Conservation (phyloP, 2,113 vertebrate species). For the Gallinago undulata region DNA sequence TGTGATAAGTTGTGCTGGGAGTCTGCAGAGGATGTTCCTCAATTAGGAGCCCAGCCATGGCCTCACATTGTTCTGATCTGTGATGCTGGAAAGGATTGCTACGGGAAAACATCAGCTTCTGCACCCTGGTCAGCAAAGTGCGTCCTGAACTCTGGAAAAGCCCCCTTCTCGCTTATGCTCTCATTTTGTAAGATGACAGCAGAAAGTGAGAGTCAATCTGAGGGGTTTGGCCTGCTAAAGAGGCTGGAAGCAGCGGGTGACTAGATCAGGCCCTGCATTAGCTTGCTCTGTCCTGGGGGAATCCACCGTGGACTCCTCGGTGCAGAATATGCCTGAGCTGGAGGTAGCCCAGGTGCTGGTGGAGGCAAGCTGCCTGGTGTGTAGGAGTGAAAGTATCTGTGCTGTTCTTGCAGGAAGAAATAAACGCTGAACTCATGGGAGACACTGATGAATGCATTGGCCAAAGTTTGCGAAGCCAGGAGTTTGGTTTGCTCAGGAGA, state of each 20-base stretch:
- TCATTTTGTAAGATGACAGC: neutral
- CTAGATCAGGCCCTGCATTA: neutral
- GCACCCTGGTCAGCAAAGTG: neutral
- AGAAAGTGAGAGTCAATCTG: neutral
- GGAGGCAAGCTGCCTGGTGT: neutral
- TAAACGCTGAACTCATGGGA: neutral
- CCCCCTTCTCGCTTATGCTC: neutral
- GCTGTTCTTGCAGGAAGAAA: neutral
- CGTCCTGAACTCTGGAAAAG: neutral
- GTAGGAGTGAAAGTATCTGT: too few relatives aligned
- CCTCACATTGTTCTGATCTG: neutral
- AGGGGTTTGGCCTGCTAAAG: neutral
- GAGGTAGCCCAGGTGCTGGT: neutral
- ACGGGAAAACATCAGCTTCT: neutral
- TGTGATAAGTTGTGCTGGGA: neutral
- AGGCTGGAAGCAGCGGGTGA: neutral
- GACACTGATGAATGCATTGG: neutral
- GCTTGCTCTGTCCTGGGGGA: too few relatives aligned
- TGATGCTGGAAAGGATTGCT: neutral
- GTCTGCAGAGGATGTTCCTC: neutral
- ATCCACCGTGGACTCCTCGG: fast-evolving
- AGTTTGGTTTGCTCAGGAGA: neutral
- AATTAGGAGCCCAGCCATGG: neutral
- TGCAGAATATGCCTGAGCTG: fast-evolving
- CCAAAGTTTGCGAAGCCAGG: neutral